Conservation (phyloP, 1,140 invertebrate species). For the Platyura marginata region DNA sequence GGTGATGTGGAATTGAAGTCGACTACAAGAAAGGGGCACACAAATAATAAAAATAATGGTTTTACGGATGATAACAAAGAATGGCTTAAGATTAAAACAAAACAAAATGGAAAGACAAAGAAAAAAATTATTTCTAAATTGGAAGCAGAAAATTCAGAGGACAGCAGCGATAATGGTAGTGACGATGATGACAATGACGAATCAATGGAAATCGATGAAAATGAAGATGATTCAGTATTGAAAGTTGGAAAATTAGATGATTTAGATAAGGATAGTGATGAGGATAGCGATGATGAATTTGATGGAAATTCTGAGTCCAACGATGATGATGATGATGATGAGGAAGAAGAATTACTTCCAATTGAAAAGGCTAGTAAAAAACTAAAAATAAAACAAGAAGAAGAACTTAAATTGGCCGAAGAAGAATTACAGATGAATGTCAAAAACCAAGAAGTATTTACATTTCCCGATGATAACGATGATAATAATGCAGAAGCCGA, state of each 20-base stretch:
- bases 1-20: conserved; percentile 2
- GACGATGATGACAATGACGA: conserved; percentile 14
- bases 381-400: conserved; percentile 50
- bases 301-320: conserved; percentile 13
- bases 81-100: conserved; percentile 42
- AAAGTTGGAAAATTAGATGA: conserved; percentile 10
- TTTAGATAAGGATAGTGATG: conserved; percentile 6
- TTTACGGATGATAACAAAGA: conserved; percentile 48
- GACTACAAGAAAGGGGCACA: not conserved
- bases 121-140: no score
- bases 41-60: conserved; percentile 18
- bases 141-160: conserved; percentile 9
- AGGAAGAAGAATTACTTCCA: conserved; percentile 51
- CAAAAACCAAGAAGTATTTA: conserved; percentile 50
- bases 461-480: conserved; percentile 54
- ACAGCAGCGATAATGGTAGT: conserved; percentile 10
- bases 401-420: conserved; percentile 55
- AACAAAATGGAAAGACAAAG: conserved; percentile 12
- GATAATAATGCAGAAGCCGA: conserved; percentile 48
- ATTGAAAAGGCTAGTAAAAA: conserved; percentile 75
- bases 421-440: conserved; percentile 63
- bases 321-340: conserved; percentile 25
- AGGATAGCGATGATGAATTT: conserved; percentile 12
- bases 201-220: conserved; percentile 12
- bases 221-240: conserved; percentile 6